These are phyloP conservation scores for Lordiphosa clarofinis DNA, from an alignment of 1,140 invertebrate species.

Conservation along the genomic window DNA sequence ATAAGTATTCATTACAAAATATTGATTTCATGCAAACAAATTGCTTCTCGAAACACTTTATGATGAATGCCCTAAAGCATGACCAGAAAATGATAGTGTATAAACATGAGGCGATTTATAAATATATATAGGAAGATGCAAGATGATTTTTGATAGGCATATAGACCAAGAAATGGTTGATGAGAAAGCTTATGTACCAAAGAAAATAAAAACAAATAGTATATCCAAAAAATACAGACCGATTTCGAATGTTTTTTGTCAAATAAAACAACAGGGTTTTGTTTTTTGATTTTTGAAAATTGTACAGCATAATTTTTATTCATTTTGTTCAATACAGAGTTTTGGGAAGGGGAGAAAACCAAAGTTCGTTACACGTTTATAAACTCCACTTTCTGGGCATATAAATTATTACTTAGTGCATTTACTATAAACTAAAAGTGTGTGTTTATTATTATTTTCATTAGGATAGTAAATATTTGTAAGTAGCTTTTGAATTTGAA, in stretches of 20 bases:
- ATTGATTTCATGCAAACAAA: no score
- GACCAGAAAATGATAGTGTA: conserved; percentile 73
- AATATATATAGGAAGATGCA: no score
- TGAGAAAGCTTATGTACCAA: conserved; percentile 37
- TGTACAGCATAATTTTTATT: conserved; percentile 50
- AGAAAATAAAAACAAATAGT: conserved; percentile 19
- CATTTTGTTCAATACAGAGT: conserved; percentile 45
- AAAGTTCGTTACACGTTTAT: conserved; percentile 64
- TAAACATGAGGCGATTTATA: conserved; percentile 54
- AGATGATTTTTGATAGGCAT: conserved; percentile 14
- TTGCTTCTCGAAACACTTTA: no score
- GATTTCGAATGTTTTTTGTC: conserved; percentile 37
- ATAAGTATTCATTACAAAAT: no score
- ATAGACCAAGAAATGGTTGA: conserved; percentile 1
- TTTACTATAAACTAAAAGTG: conserved; percentile 16
- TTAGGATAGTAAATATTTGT: conserved; percentile 14
- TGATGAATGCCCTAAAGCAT: conserved; percentile 5
- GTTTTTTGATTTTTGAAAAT: conserved; percentile 44
- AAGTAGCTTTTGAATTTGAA: conserved; percentile 30
- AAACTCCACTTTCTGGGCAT: conserved; percentile 70
- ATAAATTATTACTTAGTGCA: conserved; percentile 23
- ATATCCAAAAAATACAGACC: conserved; percentile 33
- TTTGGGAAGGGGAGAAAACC: conserved; percentile 27
- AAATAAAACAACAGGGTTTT: conserved; percentile 53
- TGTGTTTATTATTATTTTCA: conserved; percentile 12